These are phyloP conservation scores for Ceryle rudis DNA, from an alignment of 2,797 vertebrate species.

Conservation along the genomic window DNA sequence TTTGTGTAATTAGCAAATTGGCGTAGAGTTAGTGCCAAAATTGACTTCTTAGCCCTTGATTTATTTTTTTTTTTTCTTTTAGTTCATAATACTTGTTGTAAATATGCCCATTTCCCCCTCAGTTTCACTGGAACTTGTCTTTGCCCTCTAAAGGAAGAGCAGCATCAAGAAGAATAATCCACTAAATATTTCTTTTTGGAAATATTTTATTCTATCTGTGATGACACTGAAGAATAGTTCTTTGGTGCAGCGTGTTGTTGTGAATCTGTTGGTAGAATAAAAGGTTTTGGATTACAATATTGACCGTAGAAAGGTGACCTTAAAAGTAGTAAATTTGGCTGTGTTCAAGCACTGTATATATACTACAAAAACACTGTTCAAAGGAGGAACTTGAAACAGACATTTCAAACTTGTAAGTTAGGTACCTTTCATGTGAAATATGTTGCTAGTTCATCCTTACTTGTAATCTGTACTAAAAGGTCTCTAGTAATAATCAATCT, in stretches of 20 bases:
- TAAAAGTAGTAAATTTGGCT: not conserved
- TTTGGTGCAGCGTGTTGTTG: not conserved
- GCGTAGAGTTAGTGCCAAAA: not conserved
- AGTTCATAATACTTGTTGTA: not conserved
- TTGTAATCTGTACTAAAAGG: not conserved
- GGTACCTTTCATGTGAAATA: not conserved
- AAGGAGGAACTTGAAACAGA: not conserved
- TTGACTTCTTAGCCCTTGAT: not conserved
- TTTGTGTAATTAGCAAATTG: not conserved
- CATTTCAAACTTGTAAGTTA: not conserved
- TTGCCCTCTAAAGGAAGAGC: not conserved
- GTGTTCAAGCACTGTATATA: not conserved
- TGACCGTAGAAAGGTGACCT: not conserved
- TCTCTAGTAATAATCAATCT: too few species aligned
- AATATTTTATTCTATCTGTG: not conserved
- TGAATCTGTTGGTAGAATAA: not conserved
- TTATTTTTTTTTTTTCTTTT: not conserved
- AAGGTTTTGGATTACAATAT: not conserved
- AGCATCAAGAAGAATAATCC: not conserved
- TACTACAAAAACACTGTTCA: not conserved
- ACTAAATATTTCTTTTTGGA: not conserved
- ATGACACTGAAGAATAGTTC: not conserved
- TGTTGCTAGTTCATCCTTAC: rapidly evolving
- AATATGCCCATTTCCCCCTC: not conserved
- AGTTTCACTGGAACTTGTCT: not conserved